Percentiles rank a stretch among this genome's conserved stretches.
phyloP scores from a whole-genome alignment of 2,113 vertebrate genomes.

The Perca fluviatilis region DNA sequence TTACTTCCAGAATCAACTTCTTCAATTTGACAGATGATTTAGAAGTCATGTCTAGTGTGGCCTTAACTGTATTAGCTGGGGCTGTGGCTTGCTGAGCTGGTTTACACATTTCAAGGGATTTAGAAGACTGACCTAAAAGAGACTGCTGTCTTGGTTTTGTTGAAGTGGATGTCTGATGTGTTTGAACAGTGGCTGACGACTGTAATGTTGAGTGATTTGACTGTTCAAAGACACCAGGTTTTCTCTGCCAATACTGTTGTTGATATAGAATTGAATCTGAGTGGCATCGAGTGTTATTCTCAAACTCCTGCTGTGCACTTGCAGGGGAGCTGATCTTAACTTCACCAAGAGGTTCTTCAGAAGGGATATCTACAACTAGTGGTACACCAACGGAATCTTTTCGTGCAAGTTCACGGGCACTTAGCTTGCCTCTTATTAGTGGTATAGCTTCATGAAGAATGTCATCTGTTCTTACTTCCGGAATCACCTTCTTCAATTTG shows the following conservation, averaged over 20 bases:
- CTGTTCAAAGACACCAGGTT: background rate
- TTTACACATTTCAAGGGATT: conserved; percentile 30
- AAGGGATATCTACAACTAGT: conserved; percentile 56
- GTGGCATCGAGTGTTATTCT: conserved; percentile 9
- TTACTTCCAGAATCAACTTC: conserved; percentile 2
- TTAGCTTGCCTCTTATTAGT: conserved; percentile 61
- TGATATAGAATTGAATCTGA: conserved; percentile 35
- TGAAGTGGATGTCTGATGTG: conserved; percentile 64
- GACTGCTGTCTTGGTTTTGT: conserved; percentile 58
- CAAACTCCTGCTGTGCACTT: conserved; percentile 11
- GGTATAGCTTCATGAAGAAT: conserved; percentile 50
- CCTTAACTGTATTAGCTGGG: conserved; percentile 61
- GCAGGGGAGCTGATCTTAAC: background rate
- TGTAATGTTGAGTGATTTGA: conserved; percentile 19
- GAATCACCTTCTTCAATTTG: conserved; percentile 7
- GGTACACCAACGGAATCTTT: conserved; percentile 67
- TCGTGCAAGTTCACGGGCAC: conserved; percentile 45
- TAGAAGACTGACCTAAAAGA: conserved; percentile 33
- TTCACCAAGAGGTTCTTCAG: conserved; percentile 23
- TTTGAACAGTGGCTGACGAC: conserved; percentile 6
- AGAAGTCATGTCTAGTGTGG: conserved; percentile 68
- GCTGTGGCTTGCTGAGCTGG: conserved; percentile 38
- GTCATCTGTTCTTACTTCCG: background rate
- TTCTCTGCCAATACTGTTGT: conserved; percentile 23
- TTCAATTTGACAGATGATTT: conserved; percentile 36